Evolutionary conservation across 2,113 vertebrate species (phyloP).

Genomic region (Cochlearius cochlearius): DNA sequence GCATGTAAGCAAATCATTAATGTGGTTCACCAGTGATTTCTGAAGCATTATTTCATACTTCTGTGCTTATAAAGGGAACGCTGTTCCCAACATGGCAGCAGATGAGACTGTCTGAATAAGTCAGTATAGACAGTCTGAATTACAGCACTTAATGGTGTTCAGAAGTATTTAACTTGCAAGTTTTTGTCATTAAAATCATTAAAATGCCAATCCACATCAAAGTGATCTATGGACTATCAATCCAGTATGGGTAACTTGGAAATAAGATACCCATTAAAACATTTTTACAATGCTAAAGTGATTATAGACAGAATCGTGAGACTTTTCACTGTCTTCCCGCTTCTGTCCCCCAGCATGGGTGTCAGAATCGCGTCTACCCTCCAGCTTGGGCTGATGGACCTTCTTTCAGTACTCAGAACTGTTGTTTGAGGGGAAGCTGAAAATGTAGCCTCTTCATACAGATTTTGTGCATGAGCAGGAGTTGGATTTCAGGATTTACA

Average conservation of each 20-base stretch:
- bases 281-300: not conserved
- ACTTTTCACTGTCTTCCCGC: not conserved
- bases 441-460: not conserved
- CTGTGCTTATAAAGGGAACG: not conserved
- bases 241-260: not conserved
- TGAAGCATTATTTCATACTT: slow-evolving; percentile 48
- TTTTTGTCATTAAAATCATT: slow-evolving; percentile 11
- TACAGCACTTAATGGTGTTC: slow-evolving; percentile 1
- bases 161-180: not conserved
- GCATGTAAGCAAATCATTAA: slow-evolving; percentile 43
- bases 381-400: not conserved
- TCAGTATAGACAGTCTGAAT: slow-evolving; percentile 3
- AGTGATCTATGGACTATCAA: not conserved
- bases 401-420: not conserved
- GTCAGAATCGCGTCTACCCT: not conserved
- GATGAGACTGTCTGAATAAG: not conserved
- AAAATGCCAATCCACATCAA: slow-evolving; percentile 10
- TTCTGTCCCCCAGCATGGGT: not conserved
- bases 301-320: not conserved
- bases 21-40: slow-evolving; percentile 54
- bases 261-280: not conserved
- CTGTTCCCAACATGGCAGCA: not conserved
- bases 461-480: not conserved
- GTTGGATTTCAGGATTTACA: not conserved
- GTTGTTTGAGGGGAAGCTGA: not conserved